phyloP scores from a whole-genome alignment of 2,888 invertebrate species.

The Apotomis betuletana region DNA sequence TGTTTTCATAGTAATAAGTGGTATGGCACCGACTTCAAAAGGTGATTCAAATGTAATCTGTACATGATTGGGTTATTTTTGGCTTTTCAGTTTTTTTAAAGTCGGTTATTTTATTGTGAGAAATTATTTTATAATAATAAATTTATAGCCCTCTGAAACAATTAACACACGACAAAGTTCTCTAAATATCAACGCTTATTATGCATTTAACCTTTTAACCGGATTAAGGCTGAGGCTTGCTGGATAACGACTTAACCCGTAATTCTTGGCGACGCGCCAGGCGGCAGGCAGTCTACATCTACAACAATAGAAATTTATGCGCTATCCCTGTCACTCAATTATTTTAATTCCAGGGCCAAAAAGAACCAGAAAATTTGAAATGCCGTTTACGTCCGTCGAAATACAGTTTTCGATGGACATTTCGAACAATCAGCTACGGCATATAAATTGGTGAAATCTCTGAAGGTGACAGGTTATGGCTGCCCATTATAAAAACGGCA shows the following conservation, averaged over 20 bases:
- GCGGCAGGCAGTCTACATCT: too few species aligned
- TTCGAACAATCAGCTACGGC: too few species aligned
- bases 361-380: not conserved
- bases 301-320: not conserved
- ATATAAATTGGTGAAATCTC: too few species aligned
- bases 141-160: not conserved
- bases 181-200: constrained; percentile 3
- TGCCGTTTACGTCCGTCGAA: not conserved
- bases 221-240: not conserved
- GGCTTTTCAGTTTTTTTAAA: too few species aligned
- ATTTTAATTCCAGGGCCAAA: not conserved
- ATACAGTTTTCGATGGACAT: too few species aligned
- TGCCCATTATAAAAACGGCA: too few species aligned
- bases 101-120: too few species aligned
- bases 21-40: too few species aligned
- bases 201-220: constrained; percentile 13
- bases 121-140: not conserved
- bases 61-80: too few species aligned
- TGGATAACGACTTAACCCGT: constrained; percentile 16
- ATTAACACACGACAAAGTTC: not conserved
- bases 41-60: too few species aligned
- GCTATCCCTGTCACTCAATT: constrained; percentile 15
- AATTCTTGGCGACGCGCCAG: constrained; percentile 15
- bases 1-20: too few species aligned
- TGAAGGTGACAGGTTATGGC: not conserved